Base-by-base conservation (phyloP, 2,113 vertebrate species). In the Malurus alboscapulatus region DNA sequence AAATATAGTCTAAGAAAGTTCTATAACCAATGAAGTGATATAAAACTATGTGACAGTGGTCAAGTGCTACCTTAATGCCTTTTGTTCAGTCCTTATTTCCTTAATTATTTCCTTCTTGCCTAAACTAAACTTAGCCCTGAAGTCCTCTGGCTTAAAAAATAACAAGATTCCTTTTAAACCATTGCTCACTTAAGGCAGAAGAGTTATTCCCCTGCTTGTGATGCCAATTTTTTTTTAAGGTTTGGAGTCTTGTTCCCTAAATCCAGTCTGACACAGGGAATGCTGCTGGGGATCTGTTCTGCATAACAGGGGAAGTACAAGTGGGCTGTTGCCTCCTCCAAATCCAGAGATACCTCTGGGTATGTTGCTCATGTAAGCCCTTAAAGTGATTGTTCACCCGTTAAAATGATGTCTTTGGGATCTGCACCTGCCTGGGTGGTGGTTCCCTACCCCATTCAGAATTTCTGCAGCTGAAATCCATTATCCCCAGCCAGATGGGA, bases 61-160 rank as follows among this genome's bases (percentile, higher is more conserved):
- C 16, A 91, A 92, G 45, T 81, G 75, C 47, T 75, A 65, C 91
- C 61, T 84, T 81, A 47, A 78, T 66, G 77, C 77, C 80, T 89
- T 82, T 82, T 78, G 18, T 84, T 82, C 42, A 25, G 34, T 58
- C 66, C 22, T 86, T 44, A 29, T 62, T 81, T 93, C 77, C 84
- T 79, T 77, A 26, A 84, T 58, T 32, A 20, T 92, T 61, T 83
- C 69, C 73, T 63, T 81, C 58, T 71, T 10, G 21, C 53, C 47
- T 80, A 26, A 72, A 61, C 63, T 74, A 14, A 92, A 69, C 29
- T 65, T 82, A 92, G 32, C 61, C 62, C 84, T 85, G 7, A 65
- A 90, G 42, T 85, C 32, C 65, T 38, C 36, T 65, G 73, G 22
- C 44, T 82, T 73, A 27, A 78, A 65, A 75, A 66, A 29, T 7